Conservation (phyloP, 2,113 vertebrate species). For the Taurulus bubalis region DNA sequence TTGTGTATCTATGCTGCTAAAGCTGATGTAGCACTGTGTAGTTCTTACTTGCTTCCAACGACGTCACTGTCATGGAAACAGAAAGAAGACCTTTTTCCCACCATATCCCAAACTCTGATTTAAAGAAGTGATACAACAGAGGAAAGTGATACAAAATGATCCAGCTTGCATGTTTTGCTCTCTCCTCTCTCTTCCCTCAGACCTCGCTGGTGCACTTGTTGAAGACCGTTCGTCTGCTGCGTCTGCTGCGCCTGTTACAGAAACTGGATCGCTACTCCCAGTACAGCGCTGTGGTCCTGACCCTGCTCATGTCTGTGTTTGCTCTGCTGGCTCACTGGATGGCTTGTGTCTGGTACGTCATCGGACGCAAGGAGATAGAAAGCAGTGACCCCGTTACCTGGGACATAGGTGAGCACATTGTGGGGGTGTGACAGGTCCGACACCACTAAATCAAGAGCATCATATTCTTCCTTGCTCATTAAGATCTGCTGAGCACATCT, state of each 20-base stretch:
- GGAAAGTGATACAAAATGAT: background rate
- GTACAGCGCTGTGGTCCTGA: conserved; percentile 93
- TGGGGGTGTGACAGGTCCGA: background rate
- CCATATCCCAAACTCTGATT: background rate
- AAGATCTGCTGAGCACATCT: background rate
- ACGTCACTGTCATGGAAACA: no score
- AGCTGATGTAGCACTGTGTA: no score
- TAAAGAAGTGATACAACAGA: background rate
- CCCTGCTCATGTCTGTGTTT: conserved; percentile 92
- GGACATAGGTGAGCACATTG: conserved; percentile 91
- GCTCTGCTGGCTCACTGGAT: conserved; percentile 94
- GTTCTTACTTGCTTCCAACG: no score
- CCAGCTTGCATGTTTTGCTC: background rate
- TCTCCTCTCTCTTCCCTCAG: conserved; percentile 55
- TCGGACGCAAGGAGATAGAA: conserved; percentile 89
- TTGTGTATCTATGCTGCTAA: no score
- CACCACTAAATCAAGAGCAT: background rate
- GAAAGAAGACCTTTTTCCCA: background rate
- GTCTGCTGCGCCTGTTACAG: conserved; percentile 90
- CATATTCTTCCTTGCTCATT: background rate
- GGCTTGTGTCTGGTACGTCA: conserved; percentile 93
- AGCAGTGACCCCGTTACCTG: conserved; percentile 91
- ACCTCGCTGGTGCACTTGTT: conserved; percentile 88
- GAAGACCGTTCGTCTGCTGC: conserved; percentile 90
- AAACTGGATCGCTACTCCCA: conserved; percentile 94